Conservation (phyloP, 2,797 vertebrate genomes). For the Gobionotothen gibberifrons region DNA sequence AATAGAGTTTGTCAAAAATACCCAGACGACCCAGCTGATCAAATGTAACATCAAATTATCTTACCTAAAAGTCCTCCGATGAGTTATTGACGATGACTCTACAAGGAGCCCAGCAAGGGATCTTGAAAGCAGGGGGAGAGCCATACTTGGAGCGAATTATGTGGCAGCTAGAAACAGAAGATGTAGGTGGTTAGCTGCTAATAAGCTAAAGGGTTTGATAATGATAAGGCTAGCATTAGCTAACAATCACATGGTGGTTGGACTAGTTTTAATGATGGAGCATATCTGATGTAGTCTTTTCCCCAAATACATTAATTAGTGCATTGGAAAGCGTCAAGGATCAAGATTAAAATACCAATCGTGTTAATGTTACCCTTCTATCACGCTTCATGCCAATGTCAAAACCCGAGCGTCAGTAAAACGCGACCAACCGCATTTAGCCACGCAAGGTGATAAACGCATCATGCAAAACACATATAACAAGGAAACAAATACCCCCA, state of each 20-base stretch:
- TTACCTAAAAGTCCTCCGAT: constrained; percentile 81
- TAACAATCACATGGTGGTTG: background rate
- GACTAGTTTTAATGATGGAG: background rate
- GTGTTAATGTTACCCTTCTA: constrained; percentile 46
- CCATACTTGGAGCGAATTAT: constrained; percentile 53
- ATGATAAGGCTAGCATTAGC: background rate
- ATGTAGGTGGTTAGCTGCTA: constrained; percentile 27
- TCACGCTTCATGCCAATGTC: constrained; percentile 71
- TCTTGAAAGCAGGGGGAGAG: constrained; percentile 59
- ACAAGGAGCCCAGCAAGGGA: constrained; percentile 53
- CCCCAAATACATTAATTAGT: rapidly evolving
- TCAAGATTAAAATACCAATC: background rate
- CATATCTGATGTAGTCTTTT: rapidly evolving
- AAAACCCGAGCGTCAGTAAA: constrained; percentile 57
- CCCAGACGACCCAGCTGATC: background rate
- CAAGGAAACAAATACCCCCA: background rate
- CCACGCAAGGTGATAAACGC: background rate
- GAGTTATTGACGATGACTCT: constrained; percentile 38
- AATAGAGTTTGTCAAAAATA: background rate
- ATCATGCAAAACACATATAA: background rate
- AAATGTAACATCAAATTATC: background rate
- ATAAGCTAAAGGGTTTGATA: constrained; percentile 15
- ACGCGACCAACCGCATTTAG: constrained; percentile 48
- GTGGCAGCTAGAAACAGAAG: constrained; percentile 34
- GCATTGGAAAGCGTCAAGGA: rapidly evolving